phyloP scores from a whole-genome alignment of 30 jellyfish, hydroid and myxozoan genomes.

The Pelagia noctiluca region DNA sequence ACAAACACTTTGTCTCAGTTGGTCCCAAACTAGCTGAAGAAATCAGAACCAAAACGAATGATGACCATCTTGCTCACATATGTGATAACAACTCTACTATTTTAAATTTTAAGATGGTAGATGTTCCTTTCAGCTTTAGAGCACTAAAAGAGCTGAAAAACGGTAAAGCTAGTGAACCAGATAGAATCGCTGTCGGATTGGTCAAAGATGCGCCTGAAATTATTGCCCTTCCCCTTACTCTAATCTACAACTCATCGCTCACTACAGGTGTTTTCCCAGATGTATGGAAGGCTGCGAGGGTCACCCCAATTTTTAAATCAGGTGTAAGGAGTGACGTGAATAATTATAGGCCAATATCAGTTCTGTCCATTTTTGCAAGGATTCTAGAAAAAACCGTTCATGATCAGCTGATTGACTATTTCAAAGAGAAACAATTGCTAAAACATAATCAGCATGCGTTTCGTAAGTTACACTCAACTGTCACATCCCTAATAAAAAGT shows the following conservation, averaged over 20 bases:
- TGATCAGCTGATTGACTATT: slow-evolving; percentile 34
- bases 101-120: neutral
- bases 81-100: neutral
- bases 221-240: slow-evolving; percentile 1
- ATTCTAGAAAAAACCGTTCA: slow-evolving; percentile 10
- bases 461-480: slow-evolving; percentile 24
- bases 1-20: slow-evolving; percentile 12
- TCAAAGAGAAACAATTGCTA: slow-evolving; percentile 32
- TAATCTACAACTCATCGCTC: slow-evolving; percentile 5
- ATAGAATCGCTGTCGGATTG: slow-evolving; percentile 2
- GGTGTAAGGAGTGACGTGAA: slow-evolving; percentile 1
- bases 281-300: neutral
- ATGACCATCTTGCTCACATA: slow-evolving; percentile 12
- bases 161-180: slow-evolving; percentile 3
- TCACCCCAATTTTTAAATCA: neutral
- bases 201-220: neutral
- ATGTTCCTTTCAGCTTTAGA: neutral
- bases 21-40: slow-evolving; percentile 23
- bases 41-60: slow-evolving; percentile 6
- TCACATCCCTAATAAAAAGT: slow-evolving; percentile 2
- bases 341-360: neutral
- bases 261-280: neutral
- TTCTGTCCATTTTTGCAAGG: neutral
- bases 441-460: slow-evolving; percentile 39
- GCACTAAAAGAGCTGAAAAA: neutral